phyloP scores from a whole-genome alignment of 2,888 invertebrate species.

The Stenichneumon culpator region DNA sequence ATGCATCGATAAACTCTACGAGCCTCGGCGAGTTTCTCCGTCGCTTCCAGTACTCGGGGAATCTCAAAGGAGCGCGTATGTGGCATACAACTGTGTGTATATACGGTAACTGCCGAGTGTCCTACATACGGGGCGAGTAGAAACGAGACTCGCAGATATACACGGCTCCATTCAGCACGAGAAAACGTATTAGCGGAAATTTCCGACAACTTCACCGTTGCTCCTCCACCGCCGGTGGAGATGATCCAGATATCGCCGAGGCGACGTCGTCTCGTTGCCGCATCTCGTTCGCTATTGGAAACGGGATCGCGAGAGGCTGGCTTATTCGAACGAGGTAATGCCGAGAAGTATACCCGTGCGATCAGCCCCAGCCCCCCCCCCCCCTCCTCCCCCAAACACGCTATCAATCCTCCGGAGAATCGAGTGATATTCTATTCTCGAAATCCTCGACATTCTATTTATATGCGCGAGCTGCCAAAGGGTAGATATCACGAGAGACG shows the following conservation, averaged over 20 bases:
- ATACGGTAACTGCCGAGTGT: slow-evolving; percentile 15
- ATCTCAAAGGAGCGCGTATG: slow-evolving; percentile 11
- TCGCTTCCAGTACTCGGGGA: slow-evolving; percentile 18
- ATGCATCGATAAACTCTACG: slow-evolving; percentile 54
- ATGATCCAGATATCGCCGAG: slow-evolving; percentile 59
- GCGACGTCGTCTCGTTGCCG: slow-evolving; percentile 40
- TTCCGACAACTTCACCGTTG: slow-evolving; percentile 62
- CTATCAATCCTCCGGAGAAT: slow-evolving; percentile 28
- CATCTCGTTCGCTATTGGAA: slow-evolving; percentile 54
- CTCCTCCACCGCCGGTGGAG: slow-evolving; percentile 29
- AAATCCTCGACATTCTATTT: slow-evolving; percentile 20
- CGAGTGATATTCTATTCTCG: slow-evolving; percentile 41
- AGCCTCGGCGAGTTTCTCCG: slow-evolving; percentile 39
- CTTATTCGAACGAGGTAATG: slow-evolving; percentile 40
- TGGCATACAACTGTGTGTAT: slow-evolving; percentile 1
- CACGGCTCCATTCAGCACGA: slow-evolving; percentile 54
- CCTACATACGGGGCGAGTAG: slow-evolving; percentile 55
- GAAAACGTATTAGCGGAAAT: slow-evolving; percentile 69
- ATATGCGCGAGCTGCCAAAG: background rate
- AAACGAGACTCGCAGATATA: slow-evolving; percentile 61
- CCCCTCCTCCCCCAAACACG: slow-evolving; percentile 24
- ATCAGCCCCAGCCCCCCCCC: slow-evolving; percentile 29
- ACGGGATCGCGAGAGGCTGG: slow-evolving; percentile 36
- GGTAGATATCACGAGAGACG: background rate
- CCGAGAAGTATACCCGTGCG: slow-evolving; percentile 24